These are phyloP conservation scores for Chironomus tepperi DNA, from an alignment of 1,140 invertebrate genomes.

Conservation along the genomic window DNA sequence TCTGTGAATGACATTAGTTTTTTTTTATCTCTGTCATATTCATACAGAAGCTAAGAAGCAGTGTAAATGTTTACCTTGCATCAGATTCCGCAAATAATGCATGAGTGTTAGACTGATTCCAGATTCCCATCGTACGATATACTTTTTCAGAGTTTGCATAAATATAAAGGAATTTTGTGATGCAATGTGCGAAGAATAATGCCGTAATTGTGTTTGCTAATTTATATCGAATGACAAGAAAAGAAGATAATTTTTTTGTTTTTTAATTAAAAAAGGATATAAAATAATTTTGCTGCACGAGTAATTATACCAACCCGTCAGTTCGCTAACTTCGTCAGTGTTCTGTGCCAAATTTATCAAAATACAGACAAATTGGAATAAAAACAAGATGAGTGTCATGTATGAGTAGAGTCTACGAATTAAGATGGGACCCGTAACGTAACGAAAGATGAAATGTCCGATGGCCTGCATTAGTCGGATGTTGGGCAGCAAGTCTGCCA, in stretches of 20 bases:
- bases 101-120: conserved; percentile 73
- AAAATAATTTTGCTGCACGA: neutral
- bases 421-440: conserved; percentile 50
- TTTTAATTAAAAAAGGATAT: neutral
- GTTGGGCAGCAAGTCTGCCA: conserved; percentile 72
- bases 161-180: conserved; percentile 66
- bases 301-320: conserved; percentile 42
- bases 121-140: conserved; percentile 64
- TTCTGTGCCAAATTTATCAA: conserved; percentile 58
- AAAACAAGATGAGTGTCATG: conserved; percentile 51
- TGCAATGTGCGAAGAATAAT: conserved; percentile 66
- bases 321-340: conserved; percentile 66
- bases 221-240: neutral
- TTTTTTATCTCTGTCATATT: conserved; percentile 32
- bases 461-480: conserved; percentile 65
- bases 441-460: conserved; percentile 71
- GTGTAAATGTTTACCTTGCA: conserved; percentile 38
- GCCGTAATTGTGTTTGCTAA: conserved; percentile 67
- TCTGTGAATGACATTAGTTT: neutral
- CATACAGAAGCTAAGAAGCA: neutral
- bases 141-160: conserved; percentile 62
- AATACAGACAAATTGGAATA: conserved; percentile 54
- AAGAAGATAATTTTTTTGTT: neutral
- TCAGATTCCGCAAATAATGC: conserved; percentile 76
- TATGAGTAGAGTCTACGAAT: conserved; percentile 51